Base-by-base conservation (phyloP, 2,888 invertebrate species). In the Mimas tiliae region DNA sequence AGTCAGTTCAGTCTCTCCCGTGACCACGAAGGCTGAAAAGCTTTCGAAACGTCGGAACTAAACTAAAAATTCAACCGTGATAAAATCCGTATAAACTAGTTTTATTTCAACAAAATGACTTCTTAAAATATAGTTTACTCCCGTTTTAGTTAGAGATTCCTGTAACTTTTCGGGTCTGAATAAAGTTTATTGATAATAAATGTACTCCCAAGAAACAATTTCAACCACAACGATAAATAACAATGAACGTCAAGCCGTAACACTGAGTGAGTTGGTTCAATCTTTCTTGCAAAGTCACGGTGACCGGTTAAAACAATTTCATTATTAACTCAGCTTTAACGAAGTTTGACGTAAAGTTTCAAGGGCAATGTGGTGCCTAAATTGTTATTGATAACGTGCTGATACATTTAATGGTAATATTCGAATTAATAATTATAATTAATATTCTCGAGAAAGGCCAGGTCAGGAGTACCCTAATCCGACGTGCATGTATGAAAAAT, bases 141-240 rank as follows among this genome's bases (percentile, higher is more conserved):
- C 27, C 27, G 27, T 3, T 27, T 27, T 27, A 27, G 27, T 27
- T 27, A 27, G 27, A 27, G 4, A 14, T 19, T 19, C 2, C 8
- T 19, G 11, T 6, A 48, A 48, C 8, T 6, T n/a, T 8, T 16
- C 8, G 14, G 12, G n/a, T 33, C 14, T 53, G n/a, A 33, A 55
- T 9, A 55, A 55, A 55, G 9, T 14, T 33, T 42, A 42, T 58
- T 58, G 16, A 38, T 42, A 55, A n/a, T 27, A 27, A 52, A 52
- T 16, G 33, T 53, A 53, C 52, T 33, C 33, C 27, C 27, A 9
- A 45, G 3, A 45, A 19, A n/a, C 38, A 55, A 58, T 58, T 58
- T 58, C 11, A 58, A 58, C 58, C 58, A n/a, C 38, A 58, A 42
- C 19, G 38, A 58, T 58, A 58, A 58, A 58, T 58, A 42, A 58